Conservation (phyloP, 2,113 vertebrate species). For the Sphyrna mokarran region DNA sequence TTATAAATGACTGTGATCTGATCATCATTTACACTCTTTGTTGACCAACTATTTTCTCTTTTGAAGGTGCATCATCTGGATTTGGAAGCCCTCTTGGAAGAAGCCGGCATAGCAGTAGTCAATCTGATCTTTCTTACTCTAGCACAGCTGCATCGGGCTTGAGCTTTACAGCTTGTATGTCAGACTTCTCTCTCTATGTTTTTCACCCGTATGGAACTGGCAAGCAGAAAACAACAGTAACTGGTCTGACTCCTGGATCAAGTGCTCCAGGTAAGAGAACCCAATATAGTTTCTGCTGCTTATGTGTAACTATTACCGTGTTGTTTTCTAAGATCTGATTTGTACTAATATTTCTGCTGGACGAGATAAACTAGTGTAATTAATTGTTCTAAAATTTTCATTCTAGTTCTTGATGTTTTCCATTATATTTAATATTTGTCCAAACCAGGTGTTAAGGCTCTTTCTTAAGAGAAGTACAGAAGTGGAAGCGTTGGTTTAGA, state of each 20-base stretch:
- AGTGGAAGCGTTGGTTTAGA: background rate
- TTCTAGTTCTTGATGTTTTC: background rate
- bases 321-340: background rate
- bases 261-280: slow-evolving; percentile 72
- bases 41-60: background rate
- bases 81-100: slow-evolving; percentile 83
- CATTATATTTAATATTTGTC: background rate
- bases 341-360: background rate
- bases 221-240: slow-evolving; percentile 85
- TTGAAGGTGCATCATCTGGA: slow-evolving; percentile 68
- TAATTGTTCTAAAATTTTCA: background rate
- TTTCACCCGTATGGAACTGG: slow-evolving; percentile 96
- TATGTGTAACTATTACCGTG: background rate
- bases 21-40: background rate
- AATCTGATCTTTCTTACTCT: slow-evolving; percentile 79
- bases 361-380: background rate
- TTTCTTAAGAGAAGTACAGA: background rate
- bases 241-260: slow-evolving; percentile 73
- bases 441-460: background rate
- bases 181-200: slow-evolving; percentile 92
- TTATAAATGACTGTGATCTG: background rate
- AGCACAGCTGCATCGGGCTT: slow-evolving; percentile 86
- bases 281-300: background rate
- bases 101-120: slow-evolving; percentile 90
- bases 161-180: slow-evolving; percentile 98